Evolutionary conservation across 2,113 vertebrate species (phyloP).

Genomic region (Heloderma charlesbogerti): DNA sequence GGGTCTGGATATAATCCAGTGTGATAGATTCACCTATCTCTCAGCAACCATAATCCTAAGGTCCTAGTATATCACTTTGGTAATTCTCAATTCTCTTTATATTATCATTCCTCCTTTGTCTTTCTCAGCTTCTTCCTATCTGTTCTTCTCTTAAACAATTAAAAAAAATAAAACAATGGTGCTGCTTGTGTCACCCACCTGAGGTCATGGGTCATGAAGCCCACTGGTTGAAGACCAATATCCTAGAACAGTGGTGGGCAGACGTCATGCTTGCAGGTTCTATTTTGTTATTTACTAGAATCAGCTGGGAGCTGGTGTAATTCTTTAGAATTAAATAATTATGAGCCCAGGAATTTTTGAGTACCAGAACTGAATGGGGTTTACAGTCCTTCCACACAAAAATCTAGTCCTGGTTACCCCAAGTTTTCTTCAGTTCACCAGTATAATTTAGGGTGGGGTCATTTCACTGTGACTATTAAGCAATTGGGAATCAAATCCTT

Average conservation of each 20-base stretch:
- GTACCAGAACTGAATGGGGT: no score
- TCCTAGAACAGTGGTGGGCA: not conserved
- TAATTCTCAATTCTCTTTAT: not conserved
- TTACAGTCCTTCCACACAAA: no score
- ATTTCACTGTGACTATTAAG: no score
- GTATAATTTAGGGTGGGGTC: no score
- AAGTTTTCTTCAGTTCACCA: no score
- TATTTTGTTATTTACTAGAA: no score
- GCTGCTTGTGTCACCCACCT: not conserved
- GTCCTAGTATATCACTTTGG: not conserved
- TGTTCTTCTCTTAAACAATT: not conserved
- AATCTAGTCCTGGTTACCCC: no score
- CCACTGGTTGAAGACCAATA: not conserved
- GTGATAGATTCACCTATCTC: not conserved
- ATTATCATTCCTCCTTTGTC: not conserved
- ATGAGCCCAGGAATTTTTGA: no score
- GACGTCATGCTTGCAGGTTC: not conserved
- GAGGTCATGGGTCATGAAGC: not conserved
- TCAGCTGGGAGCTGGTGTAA: no score
- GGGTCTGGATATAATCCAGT: not conserved
- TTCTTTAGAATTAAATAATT: no score
- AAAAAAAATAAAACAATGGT: not conserved
- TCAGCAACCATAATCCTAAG: not conserved
- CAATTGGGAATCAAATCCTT: no score
- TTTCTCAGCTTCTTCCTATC: not conserved